Evolutionary conservation across 2,113 vertebrate species (phyloP).

Genomic region (Saguinus imperator): DNA sequence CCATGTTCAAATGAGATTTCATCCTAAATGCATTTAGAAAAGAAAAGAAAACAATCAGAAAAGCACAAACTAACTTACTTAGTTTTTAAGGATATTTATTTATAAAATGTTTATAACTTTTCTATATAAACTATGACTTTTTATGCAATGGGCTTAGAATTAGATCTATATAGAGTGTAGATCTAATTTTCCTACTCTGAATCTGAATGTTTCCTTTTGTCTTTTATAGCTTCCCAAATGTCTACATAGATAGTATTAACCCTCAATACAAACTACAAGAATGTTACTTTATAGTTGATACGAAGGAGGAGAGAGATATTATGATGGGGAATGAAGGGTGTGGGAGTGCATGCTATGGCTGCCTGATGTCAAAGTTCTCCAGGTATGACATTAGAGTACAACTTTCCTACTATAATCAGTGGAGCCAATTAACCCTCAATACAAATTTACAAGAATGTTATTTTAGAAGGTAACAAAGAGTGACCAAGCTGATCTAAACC

Average conservation of each 20-base stretch:
- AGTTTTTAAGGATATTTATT: constrained; percentile 11
- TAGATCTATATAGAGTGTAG: background rate
- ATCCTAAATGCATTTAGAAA: background rate
- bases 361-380: background rate
- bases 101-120: constrained; percentile 14
- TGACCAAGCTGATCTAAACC: background rate
- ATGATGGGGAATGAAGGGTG: background rate
- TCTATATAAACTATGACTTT: background rate
- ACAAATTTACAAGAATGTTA: background rate
- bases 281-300: background rate
- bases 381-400: background rate
- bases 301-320: background rate
- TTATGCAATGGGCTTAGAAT: background rate
- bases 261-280: background rate
- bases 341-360: background rate
- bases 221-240: background rate
- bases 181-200: background rate
- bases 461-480: background rate
- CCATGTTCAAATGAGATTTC: background rate
- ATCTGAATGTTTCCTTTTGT: background rate
- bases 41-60: background rate
- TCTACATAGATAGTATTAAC: background rate
- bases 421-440: background rate
- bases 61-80: background rate
- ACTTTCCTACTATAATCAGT: background rate